phyloP scores from a whole-genome alignment of 2,113 vertebrate genomes.

The Mystacornis crossleyi region DNA sequence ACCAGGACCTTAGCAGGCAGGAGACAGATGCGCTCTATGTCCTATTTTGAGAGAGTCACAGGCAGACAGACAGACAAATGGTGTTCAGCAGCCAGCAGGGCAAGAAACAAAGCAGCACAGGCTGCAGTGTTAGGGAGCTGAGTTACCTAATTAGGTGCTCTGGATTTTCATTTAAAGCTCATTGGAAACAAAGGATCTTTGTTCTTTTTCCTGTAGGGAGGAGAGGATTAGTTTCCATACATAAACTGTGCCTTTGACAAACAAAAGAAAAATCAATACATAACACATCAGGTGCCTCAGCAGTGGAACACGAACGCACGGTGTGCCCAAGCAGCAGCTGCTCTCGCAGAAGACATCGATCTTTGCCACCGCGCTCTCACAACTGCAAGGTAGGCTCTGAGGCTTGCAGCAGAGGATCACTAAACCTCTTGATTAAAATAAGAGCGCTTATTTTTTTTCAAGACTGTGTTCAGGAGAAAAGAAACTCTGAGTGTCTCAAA shows the following conservation, averaged over 20 bases:
- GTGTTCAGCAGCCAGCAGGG: not conserved
- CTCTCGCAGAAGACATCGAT: not conserved
- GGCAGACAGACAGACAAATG: not conserved
- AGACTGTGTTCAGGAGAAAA: not conserved
- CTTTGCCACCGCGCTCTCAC: not conserved
- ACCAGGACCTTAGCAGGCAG: not conserved
- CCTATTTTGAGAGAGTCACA: not conserved
- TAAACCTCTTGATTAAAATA: not conserved
- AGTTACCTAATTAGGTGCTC: not conserved
- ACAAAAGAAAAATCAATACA: slow-evolving; percentile 10
- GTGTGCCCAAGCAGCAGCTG: not conserved
- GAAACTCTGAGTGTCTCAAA: not conserved
- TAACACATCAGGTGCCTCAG: not conserved
- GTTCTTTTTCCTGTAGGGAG: slow-evolving; percentile 21
- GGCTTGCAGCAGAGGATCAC: not conserved
- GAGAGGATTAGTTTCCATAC: not conserved
- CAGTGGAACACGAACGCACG: not conserved
- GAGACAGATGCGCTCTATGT: not conserved
- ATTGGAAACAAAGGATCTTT: slow-evolving; percentile 2
- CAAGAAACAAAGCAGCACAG: not conserved
- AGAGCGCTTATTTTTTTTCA: not conserved
- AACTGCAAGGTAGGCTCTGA: not conserved
- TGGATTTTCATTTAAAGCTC: slow-evolving; percentile 22
- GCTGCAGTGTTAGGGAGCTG: not conserved
- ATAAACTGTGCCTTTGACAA: slow-evolving; percentile 2